Evolutionary conservation across 2,888 invertebrate genomes (phyloP).

Genomic region (Rhagonycha lutea): DNA sequence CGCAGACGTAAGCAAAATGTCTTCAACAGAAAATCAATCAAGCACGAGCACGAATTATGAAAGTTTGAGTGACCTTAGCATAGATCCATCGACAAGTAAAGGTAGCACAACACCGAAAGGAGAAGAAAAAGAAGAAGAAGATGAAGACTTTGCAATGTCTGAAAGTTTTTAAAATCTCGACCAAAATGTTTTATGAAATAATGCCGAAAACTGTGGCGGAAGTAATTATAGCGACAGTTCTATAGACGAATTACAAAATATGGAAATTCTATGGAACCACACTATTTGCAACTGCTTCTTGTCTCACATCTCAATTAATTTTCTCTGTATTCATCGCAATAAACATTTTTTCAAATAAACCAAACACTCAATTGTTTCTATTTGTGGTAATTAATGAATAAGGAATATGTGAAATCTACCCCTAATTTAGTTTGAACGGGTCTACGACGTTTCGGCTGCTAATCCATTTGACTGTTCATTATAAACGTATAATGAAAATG

Average conservation of each 20-base stretch:
- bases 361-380: too few species aligned
- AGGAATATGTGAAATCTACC: too few species aligned
- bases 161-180: not conserved
- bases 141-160: not conserved
- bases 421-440: too few species aligned
- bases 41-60: not conserved
- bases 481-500: too few species aligned
- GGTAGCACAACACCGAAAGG: not conserved
- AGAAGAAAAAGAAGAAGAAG: not conserved
- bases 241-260: constrained; percentile 41
- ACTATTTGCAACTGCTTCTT: too few species aligned
- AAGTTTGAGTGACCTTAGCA: constrained; percentile 31
- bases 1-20: not conserved
- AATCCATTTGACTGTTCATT: too few species aligned
- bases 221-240: not conserved
- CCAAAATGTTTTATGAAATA: not conserved
- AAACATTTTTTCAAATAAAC: too few species aligned
- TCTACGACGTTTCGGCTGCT: too few species aligned
- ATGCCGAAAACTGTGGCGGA: not conserved
- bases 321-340: too few species aligned
- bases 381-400: too few species aligned
- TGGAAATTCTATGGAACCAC: constrained; percentile 54
- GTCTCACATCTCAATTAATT: too few species aligned
- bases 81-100: not conserved
- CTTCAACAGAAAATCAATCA: not conserved